These are phyloP conservation scores for Drosophila mayri DNA, from an alignment of 1,140 invertebrate species.

Conservation along the genomic window DNA sequence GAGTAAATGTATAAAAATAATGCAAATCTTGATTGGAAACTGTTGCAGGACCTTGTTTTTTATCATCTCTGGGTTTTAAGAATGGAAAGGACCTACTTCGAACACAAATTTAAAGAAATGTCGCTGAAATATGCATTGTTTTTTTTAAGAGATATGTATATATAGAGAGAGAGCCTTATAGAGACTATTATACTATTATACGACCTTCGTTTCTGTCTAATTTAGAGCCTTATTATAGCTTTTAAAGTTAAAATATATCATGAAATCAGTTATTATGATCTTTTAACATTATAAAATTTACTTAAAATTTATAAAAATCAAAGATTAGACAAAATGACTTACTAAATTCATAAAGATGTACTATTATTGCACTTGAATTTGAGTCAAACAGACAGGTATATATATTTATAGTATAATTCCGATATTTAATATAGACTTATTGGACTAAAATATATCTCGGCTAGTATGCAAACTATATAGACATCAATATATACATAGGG, in stretches of 20 bases:
- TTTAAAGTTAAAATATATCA: background rate
- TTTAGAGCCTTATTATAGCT: background rate
- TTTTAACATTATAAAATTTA: background rate
- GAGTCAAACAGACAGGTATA: background rate
- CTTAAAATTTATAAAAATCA: background rate
- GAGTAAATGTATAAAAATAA: slow-evolving; percentile 9
- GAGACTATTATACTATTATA: too few relatives aligned
- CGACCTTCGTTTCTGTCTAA: background rate
- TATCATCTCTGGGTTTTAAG: background rate
- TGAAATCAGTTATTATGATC: too few relatives aligned
- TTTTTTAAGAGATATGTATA: background rate
- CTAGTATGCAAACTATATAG: background rate
- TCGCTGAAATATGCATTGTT: background rate
- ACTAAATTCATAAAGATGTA: background rate
- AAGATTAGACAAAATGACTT: background rate
- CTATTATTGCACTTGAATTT: background rate
- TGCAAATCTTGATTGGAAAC: slow-evolving; percentile 11
- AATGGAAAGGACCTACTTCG: background rate
- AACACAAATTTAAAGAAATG: background rate
- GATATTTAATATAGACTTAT: background rate
- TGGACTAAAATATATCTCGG: background rate
- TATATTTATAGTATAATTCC: background rate
- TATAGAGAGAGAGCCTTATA: too few relatives aligned
- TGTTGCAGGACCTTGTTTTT: slow-evolving; percentile 2
- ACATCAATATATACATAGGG: background rate